phyloP scores from a whole-genome alignment of 2,888 invertebrate species.

The Drosophila trichaetosa region DNA sequence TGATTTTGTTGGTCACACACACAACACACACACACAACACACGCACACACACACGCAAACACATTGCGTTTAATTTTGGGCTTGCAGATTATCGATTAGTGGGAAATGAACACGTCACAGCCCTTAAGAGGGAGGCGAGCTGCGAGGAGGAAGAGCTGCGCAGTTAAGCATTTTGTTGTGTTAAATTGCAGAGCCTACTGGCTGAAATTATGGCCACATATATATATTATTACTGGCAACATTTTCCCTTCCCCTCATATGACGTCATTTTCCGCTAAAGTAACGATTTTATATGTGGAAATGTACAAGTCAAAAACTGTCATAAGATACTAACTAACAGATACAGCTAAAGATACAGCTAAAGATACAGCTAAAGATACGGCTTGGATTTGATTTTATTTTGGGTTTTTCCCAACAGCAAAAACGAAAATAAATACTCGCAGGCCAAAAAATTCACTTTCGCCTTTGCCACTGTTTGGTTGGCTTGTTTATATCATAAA shows the following conservation, averaged over 20 bases:
- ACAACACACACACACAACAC: not conserved
- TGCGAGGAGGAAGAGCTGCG: constrained; percentile 38
- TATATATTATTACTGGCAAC: not conserved
- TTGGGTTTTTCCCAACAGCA: constrained; percentile 12
- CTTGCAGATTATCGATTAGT: constrained; percentile 57
- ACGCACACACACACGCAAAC: not conserved
- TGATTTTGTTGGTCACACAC: constrained; percentile 3
- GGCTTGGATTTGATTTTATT: not conserved
- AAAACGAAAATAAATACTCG: not conserved
- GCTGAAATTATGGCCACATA: not conserved
- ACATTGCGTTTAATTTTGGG: constrained; percentile 19
- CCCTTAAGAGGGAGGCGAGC: not conserved
- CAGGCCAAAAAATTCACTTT: constrained; percentile 31
- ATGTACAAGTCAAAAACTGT: constrained; percentile 7
- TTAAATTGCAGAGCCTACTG: constrained; percentile 49
- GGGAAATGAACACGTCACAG: constrained; percentile 61
- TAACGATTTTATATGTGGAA: not conserved
- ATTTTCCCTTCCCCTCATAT: constrained; percentile 21
- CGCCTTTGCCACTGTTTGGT: constrained; percentile 14
- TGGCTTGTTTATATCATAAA: constrained; percentile 52
- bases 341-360: not conserved
- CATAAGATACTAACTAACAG: not conserved
- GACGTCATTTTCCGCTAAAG: constrained; percentile 58
- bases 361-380: not conserved
- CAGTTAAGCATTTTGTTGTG: constrained; percentile 25